Base-by-base conservation (phyloP, 2,888 invertebrate species). In the Liposcelis brunnea region DNA sequence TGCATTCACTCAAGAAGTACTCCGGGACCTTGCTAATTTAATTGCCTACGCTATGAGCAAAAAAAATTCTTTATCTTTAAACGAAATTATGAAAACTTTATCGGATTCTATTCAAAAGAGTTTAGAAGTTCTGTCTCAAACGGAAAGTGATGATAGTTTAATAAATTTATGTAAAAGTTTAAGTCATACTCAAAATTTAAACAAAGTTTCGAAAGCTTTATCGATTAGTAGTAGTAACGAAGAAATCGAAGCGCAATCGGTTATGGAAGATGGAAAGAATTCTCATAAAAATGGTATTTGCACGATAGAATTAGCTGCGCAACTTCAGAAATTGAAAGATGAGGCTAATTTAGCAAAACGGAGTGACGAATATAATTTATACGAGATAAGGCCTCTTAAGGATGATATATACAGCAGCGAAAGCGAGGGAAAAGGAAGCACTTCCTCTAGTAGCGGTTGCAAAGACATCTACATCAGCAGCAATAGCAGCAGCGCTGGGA, bases 371-470 rank as follows among this genome's bases (percentile, higher is more conserved):
- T 36, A 15, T 14, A 36, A 15, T 7, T 36, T 36, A 14, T 36
- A 12, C 14, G 14, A 18, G 8, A 10, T 18, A 10, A 12, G 16
- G 8, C 16, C 37, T 10, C 8, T 18, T 7, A 8, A 14, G 21
- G 40, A 40, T 6, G 40, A 40, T 6, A 19, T 19, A 5, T 40
- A 40, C 19, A 40, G 40, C 40, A 18, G 57, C 57, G 14, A 46
- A 50, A 7, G 58, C 59, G 10, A 51, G 52, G 1, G 61, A 60
- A 33, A 53, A 56, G 2, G 62, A 62, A 43, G 62, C 62, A 38
- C 53, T 43, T 52, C 56, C 7, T 60, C 61, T 1, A 62, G 61
- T 51, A 61, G 61, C 52, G 63, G 61, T 46, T 62, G 61, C 50
- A 63, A 62, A 56, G 62, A 63, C 52, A 12, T 42, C 10, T 43